Percentiles rank a stretch among this genome's conserved stretches.
phyloP scores from a whole-genome alignment of 1,140 invertebrate genomes.

The Ceratina japonica region DNA sequence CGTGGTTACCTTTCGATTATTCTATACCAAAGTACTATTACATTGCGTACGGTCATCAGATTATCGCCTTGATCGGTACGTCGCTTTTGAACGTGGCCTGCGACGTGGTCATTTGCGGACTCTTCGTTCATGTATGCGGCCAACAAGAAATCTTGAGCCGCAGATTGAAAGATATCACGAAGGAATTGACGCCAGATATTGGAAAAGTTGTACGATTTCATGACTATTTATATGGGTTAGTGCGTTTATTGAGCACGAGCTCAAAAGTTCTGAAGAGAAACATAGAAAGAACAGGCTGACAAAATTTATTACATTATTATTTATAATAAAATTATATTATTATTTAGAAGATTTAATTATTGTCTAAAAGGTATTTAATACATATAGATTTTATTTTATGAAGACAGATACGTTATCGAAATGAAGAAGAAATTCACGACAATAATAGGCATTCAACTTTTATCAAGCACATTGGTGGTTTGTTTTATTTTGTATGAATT shows the following conservation, averaged over 20 bases:
- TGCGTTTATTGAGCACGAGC: neutral
- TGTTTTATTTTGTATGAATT: slow-evolving; percentile 52
- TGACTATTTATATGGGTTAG: slow-evolving; percentile 59
- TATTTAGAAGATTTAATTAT: too few relatives aligned
- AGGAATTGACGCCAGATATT: neutral
- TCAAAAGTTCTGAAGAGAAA: too few relatives aligned
- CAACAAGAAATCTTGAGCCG: slow-evolving; percentile 60
- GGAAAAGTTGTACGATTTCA: slow-evolving; percentile 53
- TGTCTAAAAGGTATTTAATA: too few relatives aligned
- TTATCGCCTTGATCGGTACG: slow-evolving; percentile 27
- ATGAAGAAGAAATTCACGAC: slow-evolving; percentile 44
- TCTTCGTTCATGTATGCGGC: slow-evolving; percentile 50
- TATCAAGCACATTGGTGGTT: slow-evolving; percentile 49
- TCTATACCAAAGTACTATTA: slow-evolving; percentile 35
- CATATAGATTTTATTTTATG: neutral
- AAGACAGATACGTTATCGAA: slow-evolving; percentile 16
- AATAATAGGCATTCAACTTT: slow-evolving; percentile 53
- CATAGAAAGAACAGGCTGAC: too few relatives aligned
- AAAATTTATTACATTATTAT: neutral
- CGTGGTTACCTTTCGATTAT: slow-evolving; percentile 62
- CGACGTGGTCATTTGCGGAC: slow-evolving; percentile 55
- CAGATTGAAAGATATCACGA: slow-evolving; percentile 32
- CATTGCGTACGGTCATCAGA: slow-evolving; percentile 58
- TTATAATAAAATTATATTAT: too few relatives aligned
- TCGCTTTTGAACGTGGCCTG: slow-evolving; percentile 55